Base-by-base conservation (phyloP, 1,140 invertebrate genomes). In the Pinna nobilis region DNA sequence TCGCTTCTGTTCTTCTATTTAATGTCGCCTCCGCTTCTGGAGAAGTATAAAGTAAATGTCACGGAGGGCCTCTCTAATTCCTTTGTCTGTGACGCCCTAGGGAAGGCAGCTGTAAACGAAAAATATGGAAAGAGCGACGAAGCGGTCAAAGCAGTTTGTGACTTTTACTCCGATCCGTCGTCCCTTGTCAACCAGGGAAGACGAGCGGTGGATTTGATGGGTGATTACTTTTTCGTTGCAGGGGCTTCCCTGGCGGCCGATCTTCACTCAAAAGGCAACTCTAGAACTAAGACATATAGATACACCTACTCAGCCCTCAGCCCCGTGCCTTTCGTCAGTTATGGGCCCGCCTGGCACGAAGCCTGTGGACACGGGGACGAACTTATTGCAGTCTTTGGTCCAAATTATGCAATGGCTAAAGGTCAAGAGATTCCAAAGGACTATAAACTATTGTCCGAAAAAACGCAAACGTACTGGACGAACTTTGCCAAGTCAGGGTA, bases 401-500 rank as follows among this genome's bases (percentile, higher is more conserved):
- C 44, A 5, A 39, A 44, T 23, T 35, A 25, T 18, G 20, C 35
- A 28, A 35, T n/a, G 3, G 30, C 37, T 67, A 41, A 49, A 25
- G 6, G 39, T n/a, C 47, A 13, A 44, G n/a, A 32, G 64, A 7
- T 71, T 44, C 13, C 64, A 5, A 20, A 39, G 4, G 30, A 53
- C 23, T 33, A 68, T 28, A 70, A 2, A 37, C 20, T 35, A 9
- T 51, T 80, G 2, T 44, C 71, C 1, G 63, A 39, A 20, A 11
- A 44, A n/a, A 53, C 78, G 55, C 59, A 71, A 0, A 32, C n/a
- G 4, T 78, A 78, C 61, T 80, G 78, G 78, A 74, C 76, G 28
- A 78, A 75, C 50, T 80, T 80, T 41, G 78, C 72, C n/a, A 75
- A 64, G 50, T 25, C 49, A 28, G 66, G 74, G 74, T 66, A 70